Conservation (phyloP, 1,140 invertebrate species). For the Drosophila orosa region DNA sequence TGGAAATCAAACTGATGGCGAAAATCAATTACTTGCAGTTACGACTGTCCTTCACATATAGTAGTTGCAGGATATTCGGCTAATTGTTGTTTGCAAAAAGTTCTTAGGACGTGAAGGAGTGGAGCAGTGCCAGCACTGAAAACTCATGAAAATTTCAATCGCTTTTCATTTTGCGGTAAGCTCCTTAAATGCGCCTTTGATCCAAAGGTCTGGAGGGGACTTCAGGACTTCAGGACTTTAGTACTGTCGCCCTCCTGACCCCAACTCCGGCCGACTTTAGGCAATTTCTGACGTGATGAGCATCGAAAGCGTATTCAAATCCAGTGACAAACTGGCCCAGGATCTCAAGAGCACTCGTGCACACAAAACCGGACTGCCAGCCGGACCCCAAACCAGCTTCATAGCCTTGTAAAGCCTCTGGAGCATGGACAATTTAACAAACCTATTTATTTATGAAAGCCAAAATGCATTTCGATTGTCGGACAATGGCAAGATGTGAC, state of each 20-base stretch:
- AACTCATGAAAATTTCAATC: slow-evolving; percentile 69
- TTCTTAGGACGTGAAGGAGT: slow-evolving; percentile 9
- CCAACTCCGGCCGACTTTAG: slow-evolving; percentile 22
- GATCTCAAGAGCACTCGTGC: slow-evolving; percentile 34
- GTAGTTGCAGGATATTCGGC: slow-evolving; percentile 4
- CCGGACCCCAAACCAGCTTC: neutral
- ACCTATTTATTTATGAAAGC: slow-evolving; percentile 76
- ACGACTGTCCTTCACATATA: slow-evolving; percentile 22
- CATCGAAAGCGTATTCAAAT: slow-evolving; percentile 71
- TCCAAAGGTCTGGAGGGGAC: slow-evolving; percentile 28
- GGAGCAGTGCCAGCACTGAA: slow-evolving; percentile 13
- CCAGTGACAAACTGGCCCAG: slow-evolving; percentile 64
- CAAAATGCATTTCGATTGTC: slow-evolving; percentile 64
- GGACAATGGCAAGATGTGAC: slow-evolving; percentile 57
- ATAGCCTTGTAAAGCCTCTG: slow-evolving; percentile 10
- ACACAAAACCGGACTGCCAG: slow-evolving; percentile 4
- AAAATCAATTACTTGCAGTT: slow-evolving; percentile 66
- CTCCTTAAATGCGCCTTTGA: slow-evolving; percentile 70
- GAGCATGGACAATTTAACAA: slow-evolving; percentile 69
- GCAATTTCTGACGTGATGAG: slow-evolving; percentile 66
- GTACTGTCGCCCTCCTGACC: neutral
- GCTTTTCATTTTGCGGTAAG: slow-evolving; percentile 67
- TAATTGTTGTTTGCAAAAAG: slow-evolving; percentile 47
- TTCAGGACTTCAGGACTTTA: slow-evolving; percentile 1
- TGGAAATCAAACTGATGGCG: slow-evolving; percentile 66